Evolutionary conservation across 2,797 vertebrate species (phyloP).

Genomic region (Rhabdophis nuchalis): DNA sequence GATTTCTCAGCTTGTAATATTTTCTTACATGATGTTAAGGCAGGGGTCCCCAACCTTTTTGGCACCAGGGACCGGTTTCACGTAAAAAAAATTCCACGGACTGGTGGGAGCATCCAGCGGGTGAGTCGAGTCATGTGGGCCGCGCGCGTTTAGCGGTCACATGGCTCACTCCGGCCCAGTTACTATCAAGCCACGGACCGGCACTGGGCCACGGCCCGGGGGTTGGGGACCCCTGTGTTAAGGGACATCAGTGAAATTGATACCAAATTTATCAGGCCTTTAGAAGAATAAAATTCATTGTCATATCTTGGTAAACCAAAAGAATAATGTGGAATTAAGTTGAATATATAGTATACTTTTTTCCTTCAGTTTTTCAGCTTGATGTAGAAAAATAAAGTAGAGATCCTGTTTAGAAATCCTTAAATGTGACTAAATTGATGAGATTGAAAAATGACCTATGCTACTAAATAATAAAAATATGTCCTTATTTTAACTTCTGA

Average conservation of each 20-base stretch:
- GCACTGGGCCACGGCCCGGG: no score
- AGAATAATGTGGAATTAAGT: not conserved
- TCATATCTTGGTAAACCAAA: not conserved
- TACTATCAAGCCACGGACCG: no score
- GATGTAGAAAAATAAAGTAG: not conserved
- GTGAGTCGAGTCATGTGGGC: no score
- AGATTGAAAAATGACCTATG: not conserved
- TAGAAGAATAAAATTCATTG: not conserved
- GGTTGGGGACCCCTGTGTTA: no score
- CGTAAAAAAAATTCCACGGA: no score
- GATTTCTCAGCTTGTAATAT: not conserved
- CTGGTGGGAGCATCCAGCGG: no score
- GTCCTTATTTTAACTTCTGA: slow-evolving; percentile 17
- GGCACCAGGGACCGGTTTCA: no score
- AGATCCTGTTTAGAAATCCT: not conserved
- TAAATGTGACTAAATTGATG: not conserved
- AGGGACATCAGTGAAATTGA: not conserved
- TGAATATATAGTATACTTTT: not conserved
- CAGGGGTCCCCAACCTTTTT: no score
- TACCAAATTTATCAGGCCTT: not conserved
- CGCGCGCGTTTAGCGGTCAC: no score
- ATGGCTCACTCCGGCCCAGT: no score
- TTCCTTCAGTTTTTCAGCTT: not conserved
- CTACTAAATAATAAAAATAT: slow-evolving; percentile 19
- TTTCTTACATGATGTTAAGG: not conserved